Evolutionary conservation across 2,888 invertebrate species (phyloP), one percentile per base, ranked within the genome.

Genomic region (Eugnorisma glareosa): DNA sequence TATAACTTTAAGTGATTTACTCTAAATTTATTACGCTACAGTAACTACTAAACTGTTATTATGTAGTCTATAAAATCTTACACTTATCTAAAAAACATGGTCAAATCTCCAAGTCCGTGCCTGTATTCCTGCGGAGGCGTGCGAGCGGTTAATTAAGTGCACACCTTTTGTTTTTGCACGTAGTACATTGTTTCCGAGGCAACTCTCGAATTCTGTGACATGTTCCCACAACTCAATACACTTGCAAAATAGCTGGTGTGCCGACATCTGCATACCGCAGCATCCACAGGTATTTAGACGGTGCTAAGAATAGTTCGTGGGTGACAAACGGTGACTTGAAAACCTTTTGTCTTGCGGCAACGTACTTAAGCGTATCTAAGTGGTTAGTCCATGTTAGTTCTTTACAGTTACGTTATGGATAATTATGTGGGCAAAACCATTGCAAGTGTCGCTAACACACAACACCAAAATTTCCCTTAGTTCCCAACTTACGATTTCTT

Each of bases 211-310:
- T 94, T 94, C 92, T 92, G 90, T 90, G 92, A 91, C 88, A 90
- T 91, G 88, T 95, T 96, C 96, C 94, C 96, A 96, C 96, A 94
- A 89, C 91, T 93, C 91, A 91, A 93, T 92, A 91, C 89, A 91
- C 92, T 95, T 95, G 91, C 93, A 93, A 94, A 94, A 94, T 91
- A 90, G 83, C 85, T 82, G 86, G 87, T 91, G 89, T 91, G 88
- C 92, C 91, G 88, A 91, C 91, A 92, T 94, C 91, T 93, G 91
- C 92, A 93, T 93, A 90, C 89, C 88, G 82, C 83, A 86, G 84
- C 86, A 87, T 86, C 83, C 79, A 82, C 75, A 84, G 81, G 88
- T 90, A 90, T 90, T 90, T 89, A 90, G 83, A 87, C 86, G 67
- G 82, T 83, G 86, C 86, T 89, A 87, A 90, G 86, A 89, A 89